Conservation (phyloP, 2,113 vertebrate species). For the Malurus cyaneus region DNA sequence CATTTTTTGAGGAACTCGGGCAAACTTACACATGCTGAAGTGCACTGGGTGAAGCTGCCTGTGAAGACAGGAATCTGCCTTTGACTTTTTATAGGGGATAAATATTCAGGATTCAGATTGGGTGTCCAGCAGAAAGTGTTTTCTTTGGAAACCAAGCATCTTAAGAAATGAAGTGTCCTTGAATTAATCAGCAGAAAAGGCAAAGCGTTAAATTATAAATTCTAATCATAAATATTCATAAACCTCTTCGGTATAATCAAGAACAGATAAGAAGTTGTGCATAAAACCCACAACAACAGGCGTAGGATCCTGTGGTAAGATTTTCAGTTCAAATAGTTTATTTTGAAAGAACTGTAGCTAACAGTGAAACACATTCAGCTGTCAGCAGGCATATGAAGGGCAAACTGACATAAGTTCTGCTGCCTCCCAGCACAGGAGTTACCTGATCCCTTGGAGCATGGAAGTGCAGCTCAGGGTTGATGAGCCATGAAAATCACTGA, state of each 20-base stretch:
- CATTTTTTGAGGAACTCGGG: constrained; percentile 24
- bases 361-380: constrained; percentile 22
- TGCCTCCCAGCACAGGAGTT: background rate
- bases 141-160: constrained; percentile 63
- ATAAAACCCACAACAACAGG: constrained; percentile 69
- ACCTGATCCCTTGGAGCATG: background rate
- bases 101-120: constrained; percentile 71
- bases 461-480: background rate
- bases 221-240: constrained; percentile 81
- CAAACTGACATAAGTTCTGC: background rate
- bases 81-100: constrained; percentile 53
- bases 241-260: constrained; percentile 74
- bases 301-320: constrained; percentile 58
- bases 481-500: background rate
- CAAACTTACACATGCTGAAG: background rate
- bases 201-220: constrained; percentile 80
- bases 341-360: constrained; percentile 52
- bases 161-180: constrained; percentile 78
- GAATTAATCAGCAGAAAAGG: constrained; percentile 82
- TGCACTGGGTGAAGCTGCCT: constrained; percentile 15
- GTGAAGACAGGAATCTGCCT: constrained; percentile 23
- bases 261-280: constrained; percentile 77
- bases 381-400: constrained; percentile 26
- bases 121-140: constrained; percentile 67
- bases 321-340: constrained; percentile 51